Evolutionary conservation across 1,140 invertebrate species (phyloP).

Genomic region (Contarinia nasturtii): DNA sequence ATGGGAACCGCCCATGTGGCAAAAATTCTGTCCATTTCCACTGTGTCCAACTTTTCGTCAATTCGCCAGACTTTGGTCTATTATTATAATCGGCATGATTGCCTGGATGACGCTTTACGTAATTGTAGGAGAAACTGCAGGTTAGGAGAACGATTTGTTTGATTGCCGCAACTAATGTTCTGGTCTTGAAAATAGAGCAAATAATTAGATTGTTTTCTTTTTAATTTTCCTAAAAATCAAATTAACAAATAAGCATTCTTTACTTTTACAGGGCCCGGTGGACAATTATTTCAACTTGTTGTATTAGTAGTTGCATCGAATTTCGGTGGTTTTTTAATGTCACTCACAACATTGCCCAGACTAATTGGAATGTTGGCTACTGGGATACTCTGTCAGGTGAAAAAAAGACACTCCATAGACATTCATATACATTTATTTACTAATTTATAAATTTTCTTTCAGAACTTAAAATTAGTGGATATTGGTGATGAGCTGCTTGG

Average conservation of each 20-base stretch:
- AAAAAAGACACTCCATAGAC: neutral
- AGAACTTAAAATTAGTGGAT: slow-evolving; percentile 53
- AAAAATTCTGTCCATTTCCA: slow-evolving; percentile 55
- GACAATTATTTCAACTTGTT: slow-evolving; percentile 60
- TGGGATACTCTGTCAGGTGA: slow-evolving; percentile 49
- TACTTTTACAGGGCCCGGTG: slow-evolving; percentile 51
- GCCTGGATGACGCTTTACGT: neutral
- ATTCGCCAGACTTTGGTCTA: slow-evolving; percentile 46
- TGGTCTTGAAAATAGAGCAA: no score
- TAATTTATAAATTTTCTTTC: slow-evolving; percentile 4
- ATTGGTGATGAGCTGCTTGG: slow-evolving; percentile 39
- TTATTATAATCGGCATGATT: slow-evolving; percentile 36
- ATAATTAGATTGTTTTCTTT: no score
- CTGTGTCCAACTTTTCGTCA: slow-evolving; percentile 62
- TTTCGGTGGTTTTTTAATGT: slow-evolving; percentile 60
- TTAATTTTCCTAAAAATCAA: no score
- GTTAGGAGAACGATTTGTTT: no score
- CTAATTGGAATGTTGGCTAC: slow-evolving; percentile 73
- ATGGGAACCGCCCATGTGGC: slow-evolving; percentile 59
- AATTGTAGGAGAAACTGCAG: neutral
- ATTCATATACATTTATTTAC: no score
- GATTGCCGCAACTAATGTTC: no score
- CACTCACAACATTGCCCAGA: slow-evolving; percentile 60
- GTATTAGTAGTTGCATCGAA: slow-evolving; percentile 52
- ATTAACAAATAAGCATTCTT: no score